These are phyloP conservation scores for Clarias pachynema DNA, from an alignment of 2,797 vertebrate genomes.

Conservation along the genomic window DNA sequence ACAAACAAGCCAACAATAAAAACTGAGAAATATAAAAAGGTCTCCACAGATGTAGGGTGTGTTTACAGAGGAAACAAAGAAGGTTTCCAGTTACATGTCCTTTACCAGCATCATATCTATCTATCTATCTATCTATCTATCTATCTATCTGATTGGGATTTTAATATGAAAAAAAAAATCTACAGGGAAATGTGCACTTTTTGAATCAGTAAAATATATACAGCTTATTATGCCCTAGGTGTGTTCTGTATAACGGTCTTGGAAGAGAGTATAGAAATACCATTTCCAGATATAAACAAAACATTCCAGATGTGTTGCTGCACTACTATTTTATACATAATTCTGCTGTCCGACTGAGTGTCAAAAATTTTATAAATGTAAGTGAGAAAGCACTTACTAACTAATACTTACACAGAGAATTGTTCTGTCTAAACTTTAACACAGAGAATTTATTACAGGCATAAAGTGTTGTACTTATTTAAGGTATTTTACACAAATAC, in stretches of 20 bases:
- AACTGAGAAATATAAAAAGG: background rate
- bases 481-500: background rate
- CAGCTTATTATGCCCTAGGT: background rate
- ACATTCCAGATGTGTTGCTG: background rate
- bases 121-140: too few species aligned
- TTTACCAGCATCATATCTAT: background rate
- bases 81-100: background rate
- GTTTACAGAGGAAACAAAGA: background rate
- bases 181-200: background rate
- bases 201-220: background rate
- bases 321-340: too few species aligned
- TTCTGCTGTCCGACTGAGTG: too few species aligned
- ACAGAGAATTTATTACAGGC: too few species aligned
- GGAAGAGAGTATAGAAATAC: background rate
- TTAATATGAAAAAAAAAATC: background rate
- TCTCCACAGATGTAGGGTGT: slow-evolving; percentile 1
- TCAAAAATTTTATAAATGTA: background rate
- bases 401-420: background rate
- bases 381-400: background rate
- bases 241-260: too few species aligned
- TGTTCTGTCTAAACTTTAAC: too few species aligned
- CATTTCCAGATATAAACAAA: background rate
- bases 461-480: too few species aligned
- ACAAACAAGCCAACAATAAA: background rate
- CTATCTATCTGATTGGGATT: background rate